Evolutionary conservation across 2,113 vertebrate genomes (phyloP).

Genomic region (Laticauda laticaudata): DNA sequence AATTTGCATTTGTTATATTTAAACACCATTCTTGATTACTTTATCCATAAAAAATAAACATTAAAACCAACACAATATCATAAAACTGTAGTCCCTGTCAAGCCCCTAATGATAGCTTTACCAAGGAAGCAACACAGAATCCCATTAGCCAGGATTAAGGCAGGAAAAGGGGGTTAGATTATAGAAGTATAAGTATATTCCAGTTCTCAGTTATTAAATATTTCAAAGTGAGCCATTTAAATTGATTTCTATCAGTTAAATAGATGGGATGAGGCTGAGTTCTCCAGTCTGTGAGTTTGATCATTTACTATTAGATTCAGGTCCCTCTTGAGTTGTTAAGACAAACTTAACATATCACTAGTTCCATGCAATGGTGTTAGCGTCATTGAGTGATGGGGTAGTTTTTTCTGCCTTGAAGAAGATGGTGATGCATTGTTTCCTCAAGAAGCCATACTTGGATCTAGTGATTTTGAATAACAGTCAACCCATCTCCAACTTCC

Average conservation of each 20-base stretch:
- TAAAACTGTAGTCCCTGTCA: neutral
- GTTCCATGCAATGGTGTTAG: neutral
- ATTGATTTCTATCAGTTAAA: neutral
- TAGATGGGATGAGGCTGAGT: neutral
- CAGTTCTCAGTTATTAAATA: neutral
- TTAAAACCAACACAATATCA: neutral
- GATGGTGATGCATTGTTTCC: neutral
- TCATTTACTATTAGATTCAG: neutral
- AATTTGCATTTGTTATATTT: neutral
- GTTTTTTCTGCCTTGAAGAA: neutral
- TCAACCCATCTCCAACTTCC: neutral
- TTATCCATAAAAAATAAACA: neutral
- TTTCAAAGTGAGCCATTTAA: neutral
- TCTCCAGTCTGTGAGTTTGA: neutral
- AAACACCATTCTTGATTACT: neutral
- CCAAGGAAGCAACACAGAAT: neutral
- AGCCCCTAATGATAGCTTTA: neutral
- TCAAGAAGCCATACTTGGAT: neutral
- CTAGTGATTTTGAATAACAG: neutral
- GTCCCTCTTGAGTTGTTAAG: neutral
- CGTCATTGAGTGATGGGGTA: neutral
- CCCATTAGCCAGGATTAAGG: neutral
- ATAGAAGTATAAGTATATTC: neutral
- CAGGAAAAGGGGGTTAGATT: neutral
- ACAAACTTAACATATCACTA: neutral